A percentile compares a stretch with the other conserved stretches of the same genome.
Evolutionary conservation across 1,140 invertebrate genomes (phyloP).

Genomic region (Bombus terrestris): DNA sequence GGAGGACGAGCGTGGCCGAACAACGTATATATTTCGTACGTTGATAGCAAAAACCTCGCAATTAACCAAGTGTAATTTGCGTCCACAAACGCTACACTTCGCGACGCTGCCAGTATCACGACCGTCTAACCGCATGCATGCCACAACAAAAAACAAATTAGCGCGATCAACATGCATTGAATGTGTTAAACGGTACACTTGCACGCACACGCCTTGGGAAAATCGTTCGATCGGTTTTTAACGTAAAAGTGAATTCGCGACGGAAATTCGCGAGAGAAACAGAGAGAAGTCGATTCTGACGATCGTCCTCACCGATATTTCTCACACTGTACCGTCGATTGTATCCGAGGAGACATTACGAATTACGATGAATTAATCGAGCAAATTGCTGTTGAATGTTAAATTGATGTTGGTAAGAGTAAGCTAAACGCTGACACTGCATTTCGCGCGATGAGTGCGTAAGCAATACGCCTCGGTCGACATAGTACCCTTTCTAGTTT

Average conservation of each 20-base stretch:
- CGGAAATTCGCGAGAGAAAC: not conserved
- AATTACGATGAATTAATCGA: slow-evolving; percentile 6
- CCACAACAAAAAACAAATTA: not conserved
- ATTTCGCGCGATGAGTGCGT: not conserved
- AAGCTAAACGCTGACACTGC: slow-evolving; percentile 20
- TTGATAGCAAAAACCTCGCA: slow-evolving; percentile 16
- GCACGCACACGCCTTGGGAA: not conserved
- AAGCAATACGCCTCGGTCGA: not conserved
- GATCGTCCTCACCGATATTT: not conserved
- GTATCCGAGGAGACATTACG: not conserved
- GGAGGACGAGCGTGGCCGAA: too few relatives aligned
- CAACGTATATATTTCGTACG: too few relatives aligned
- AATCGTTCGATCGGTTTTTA: not conserved
- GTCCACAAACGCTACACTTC: slow-evolving; percentile 13
- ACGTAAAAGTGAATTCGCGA: not conserved
- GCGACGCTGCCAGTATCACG: not conserved
- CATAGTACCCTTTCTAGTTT: not conserved
- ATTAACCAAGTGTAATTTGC: slow-evolving; percentile 36
- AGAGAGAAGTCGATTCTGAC: not conserved
- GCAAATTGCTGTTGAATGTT: not conserved
- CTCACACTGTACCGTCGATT: too few relatives aligned
- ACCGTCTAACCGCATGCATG: not conserved
- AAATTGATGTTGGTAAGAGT: not conserved
- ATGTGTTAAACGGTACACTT: not conserved
- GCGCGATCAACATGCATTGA: not conserved